Percentiles rank a stretch among this genome's conserved stretches.
Evolutionary conservation across 2,888 invertebrate species (phyloP).

Genomic region (Limnephilus marmoratus): DNA sequence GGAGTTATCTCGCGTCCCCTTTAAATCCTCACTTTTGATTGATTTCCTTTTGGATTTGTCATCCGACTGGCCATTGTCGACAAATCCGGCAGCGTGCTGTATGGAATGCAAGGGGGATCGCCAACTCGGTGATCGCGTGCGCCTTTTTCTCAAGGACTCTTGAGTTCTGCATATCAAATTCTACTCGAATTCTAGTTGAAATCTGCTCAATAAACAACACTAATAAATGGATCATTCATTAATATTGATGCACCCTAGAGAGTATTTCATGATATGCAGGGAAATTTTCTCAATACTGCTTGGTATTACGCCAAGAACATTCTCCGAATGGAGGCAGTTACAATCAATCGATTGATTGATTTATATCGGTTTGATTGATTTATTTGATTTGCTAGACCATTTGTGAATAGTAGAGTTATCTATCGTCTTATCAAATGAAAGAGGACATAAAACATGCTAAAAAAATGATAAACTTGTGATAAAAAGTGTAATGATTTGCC

Average conservation of each 20-base stretch:
- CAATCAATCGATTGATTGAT: no score
- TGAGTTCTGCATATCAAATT: neutral
- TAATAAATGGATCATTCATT: neutral
- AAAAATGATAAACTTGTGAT: no score
- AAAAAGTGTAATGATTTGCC: no score
- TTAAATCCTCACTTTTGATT: conserved; percentile 52
- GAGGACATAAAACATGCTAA: no score
- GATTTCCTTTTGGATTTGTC: conserved; percentile 61
- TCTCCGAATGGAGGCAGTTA: no score
- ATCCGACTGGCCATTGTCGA: conserved; percentile 51
- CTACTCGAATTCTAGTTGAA: neutral
- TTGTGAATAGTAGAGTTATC: no score
- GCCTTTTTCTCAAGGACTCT: neutral
- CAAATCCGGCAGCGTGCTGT: conserved; percentile 21
- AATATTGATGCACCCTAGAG: neutral
- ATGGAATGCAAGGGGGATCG: neutral
- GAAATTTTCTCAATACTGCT: no score
- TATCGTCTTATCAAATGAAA: no score
- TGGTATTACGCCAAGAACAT: no score
- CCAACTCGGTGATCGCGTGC: neutral
- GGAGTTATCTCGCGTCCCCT: conserved; percentile 52
- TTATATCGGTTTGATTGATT: no score
- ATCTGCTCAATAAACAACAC: neutral
- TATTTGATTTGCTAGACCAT: no score
- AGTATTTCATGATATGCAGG: neutral